These are phyloP conservation scores for Trissolcus brochymenae DNA, from an alignment of 2,888 invertebrate genomes.

Conservation along the genomic window DNA sequence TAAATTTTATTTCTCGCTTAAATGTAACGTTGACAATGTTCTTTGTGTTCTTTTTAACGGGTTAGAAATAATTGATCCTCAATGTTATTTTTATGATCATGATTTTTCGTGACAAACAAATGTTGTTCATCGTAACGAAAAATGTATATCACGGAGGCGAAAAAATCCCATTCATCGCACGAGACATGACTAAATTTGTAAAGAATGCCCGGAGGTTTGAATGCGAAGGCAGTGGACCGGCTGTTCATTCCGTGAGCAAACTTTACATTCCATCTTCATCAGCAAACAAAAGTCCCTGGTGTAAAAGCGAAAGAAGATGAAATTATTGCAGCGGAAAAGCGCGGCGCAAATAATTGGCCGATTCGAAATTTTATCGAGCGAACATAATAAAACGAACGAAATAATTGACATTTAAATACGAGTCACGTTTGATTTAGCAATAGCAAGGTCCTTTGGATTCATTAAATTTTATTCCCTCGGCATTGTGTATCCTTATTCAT, in stretches of 20 bases:
- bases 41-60: too few species aligned
- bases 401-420: constrained; percentile 17
- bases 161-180: constrained; percentile 7
- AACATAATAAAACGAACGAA: background rate
- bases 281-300: constrained; percentile 24
- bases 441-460: constrained; percentile 3
- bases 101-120: too few species aligned
- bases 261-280: constrained; percentile 42
- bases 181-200: constrained; percentile 10
- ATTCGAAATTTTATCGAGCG: constrained; percentile 10
- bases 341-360: constrained; percentile 4
- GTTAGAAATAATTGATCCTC: too few species aligned
- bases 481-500: constrained; percentile 13
- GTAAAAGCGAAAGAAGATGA: constrained; percentile 23
- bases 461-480: constrained; percentile 8
- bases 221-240: constrained; percentile 11
- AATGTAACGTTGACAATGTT: too few species aligned
- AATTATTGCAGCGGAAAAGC: constrained; percentile 19
- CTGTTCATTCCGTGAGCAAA: constrained; percentile 17
- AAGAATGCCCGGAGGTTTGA: constrained; percentile 7
- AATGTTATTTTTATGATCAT: too few species aligned
- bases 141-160: background rate
- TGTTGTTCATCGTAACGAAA: background rate
- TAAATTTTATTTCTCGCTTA: too few species aligned
- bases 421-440: constrained; percentile 4